Evolutionary conservation across 2,113 vertebrate species (phyloP), one percentile per base, ranked within the genome.

Genomic region (Pomatostomus ruficeps): DNA sequence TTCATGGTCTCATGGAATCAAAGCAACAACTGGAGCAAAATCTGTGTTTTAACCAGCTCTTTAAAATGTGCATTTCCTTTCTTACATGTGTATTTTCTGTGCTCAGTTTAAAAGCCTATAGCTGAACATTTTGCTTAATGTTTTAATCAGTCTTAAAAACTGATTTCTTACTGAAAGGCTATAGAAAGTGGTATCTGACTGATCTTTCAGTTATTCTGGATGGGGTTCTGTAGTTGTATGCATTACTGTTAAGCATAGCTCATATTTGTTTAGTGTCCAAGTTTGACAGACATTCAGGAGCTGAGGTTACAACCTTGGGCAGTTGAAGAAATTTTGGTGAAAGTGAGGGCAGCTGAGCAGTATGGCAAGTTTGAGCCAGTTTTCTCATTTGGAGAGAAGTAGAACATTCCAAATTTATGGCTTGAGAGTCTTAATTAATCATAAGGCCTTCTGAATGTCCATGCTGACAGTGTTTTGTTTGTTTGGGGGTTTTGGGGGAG

Each of bases 1-100:
- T 94, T 93, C 86, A 33, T 89, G 61, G 73, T 89, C 59, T 86
- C 83, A 63, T 71, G 83, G 68, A 95, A 95, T 91, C 92, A 91
- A 80, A 87, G 85, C 68, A 87, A 72, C 52, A 81, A 33, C 48
- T 48, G 52, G 35, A 63, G 55, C 55, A 86, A 92, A 93, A 73
- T 81, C 63, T 55, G 16, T 49, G 68, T 71, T 90, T 73, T 20
- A 93, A 29, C 55, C 55, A 85, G 33, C 33, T 67, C 43, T 88
- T 76, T 78, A 84, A 78, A 92, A 84, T 43, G 14, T 43, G 51
- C 10, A 2, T 33, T 85, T 92, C 14, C 40, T 85, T 83, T 85
- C 67, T 43, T 76, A 12, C 4, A 0, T 10, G 4, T 52, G 0
- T 79, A 2, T 72, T 85, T 80, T 62, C 54, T 62, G 12, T 80